Evolutionary conservation across 1,140 invertebrate genomes (phyloP), one percentile per base, ranked within the genome.

Genomic region (Zaprionus ornatus): DNA sequence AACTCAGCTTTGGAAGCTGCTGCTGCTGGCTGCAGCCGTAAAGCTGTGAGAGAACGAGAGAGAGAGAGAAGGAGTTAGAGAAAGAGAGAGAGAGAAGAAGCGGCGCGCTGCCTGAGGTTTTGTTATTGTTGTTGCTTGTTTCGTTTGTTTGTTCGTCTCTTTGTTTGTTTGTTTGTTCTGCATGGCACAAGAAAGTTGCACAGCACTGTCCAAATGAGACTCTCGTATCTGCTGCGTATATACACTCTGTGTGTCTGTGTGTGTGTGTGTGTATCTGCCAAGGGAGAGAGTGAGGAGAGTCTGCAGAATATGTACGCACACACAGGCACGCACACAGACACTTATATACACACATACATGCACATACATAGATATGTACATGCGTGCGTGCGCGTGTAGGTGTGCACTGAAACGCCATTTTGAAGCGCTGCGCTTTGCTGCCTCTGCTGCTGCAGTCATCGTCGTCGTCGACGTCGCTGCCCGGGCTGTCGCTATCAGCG

Each of bases 151-250:
- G 52, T 66, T 69, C 66, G 56, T 73, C 62, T 71, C 45, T 35
- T 70, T 56, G 32, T 65, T 61, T 60, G 59, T 56, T 71, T 82
- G 80, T 83, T 82, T 80, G 59, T 85, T 84, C 90, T 73, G 52
- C 48, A 45, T 71, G 67, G 40, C 62, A 84, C 85, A 88, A 88
- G 84, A 90, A 84, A 88, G 84, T 88, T 88, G 82, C 78, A 68
- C 42, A 56, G 37, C 52, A 27, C 25, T 37, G 62, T 64, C 48
- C 52, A 42, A 6, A 27, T 27, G 25, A 69, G 66, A 57, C 17
- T 21, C 42, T n/a, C 50, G 59, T 74, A 56, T 74, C 66, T 74
- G 66, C 40, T 54, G 54, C 19, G 21, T 54, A 48, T 37, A 32
- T 37, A 40, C n/a, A 50, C 4, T 12, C 4, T 57, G 42, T 59